Conservation (phyloP, 2,113 vertebrate species). For the Lucifuga dentata region DNA sequence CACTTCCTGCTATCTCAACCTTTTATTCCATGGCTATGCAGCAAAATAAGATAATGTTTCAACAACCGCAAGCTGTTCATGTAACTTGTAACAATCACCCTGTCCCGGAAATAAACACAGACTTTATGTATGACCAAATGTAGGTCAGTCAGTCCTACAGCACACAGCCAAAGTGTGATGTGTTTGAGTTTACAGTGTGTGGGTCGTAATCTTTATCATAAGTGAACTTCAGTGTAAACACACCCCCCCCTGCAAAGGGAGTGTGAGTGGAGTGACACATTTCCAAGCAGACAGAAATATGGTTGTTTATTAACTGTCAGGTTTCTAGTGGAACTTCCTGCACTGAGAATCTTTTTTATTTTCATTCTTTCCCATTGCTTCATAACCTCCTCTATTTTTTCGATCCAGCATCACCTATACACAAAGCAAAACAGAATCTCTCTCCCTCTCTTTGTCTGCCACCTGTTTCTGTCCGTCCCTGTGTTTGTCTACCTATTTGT, state of each 20-base stretch:
- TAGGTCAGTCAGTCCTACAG: no score
- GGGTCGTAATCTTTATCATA: constrained; percentile 11
- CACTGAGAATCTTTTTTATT: no score
- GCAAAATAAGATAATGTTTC: constrained; percentile 21
- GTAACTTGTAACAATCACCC: constrained; percentile 11
- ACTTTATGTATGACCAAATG: not conserved
- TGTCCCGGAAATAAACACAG: constrained; percentile 8
- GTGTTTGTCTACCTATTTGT: constrained; percentile 15
- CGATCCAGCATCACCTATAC: constrained; percentile 19
- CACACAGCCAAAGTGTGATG: no score
- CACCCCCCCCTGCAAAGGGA: not conserved
- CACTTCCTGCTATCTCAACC: constrained; percentile 21
- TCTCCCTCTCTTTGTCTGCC: constrained; percentile 15
- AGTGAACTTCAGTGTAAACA: constrained; percentile 20
- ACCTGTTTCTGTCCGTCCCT: constrained; percentile 51
- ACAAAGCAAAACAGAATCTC: not conserved
- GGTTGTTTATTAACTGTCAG: constrained; percentile 4
- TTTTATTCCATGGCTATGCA: not conserved
- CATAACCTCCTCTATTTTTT: not conserved
- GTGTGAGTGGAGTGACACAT: not conserved
- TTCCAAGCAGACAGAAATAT: constrained; percentile 1
- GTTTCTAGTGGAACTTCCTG: not conserved
- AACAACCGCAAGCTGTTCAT: constrained; percentile 40
- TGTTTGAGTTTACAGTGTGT: constrained; percentile 7
- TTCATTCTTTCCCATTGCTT: not conserved